Conservation (phyloP, 2,888 invertebrate genomes). For the Synanthedon tipuliformis region DNA sequence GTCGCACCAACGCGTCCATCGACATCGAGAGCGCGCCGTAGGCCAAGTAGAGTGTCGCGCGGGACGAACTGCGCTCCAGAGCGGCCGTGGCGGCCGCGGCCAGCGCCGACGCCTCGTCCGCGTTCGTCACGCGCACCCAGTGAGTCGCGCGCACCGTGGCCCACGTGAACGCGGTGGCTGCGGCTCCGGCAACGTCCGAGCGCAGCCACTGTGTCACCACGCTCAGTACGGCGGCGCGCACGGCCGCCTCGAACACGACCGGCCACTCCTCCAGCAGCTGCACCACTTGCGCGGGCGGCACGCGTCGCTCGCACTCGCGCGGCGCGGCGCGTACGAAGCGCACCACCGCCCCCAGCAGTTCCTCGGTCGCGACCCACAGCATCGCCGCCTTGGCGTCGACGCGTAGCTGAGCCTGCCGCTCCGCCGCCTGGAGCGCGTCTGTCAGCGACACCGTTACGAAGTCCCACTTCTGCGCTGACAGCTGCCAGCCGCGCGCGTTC, state of each 20-base stretch:
- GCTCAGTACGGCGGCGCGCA: background rate
- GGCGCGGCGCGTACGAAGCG: background rate
- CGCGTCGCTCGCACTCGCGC: background rate
- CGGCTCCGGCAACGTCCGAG: slow-evolving; percentile 53
- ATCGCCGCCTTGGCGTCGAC: background rate
- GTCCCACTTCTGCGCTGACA: background rate
- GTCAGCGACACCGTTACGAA: background rate
- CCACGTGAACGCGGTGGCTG: slow-evolving; percentile 65
- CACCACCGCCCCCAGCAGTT: background rate
- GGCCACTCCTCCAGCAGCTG: background rate
- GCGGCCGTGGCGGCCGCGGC: slow-evolving; percentile 82
- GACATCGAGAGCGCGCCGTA: background rate
- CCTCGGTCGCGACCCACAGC: slow-evolving; percentile 13
- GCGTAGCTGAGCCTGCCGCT: background rate
- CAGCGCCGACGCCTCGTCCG: slow-evolving; percentile 24
- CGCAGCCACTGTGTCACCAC: slow-evolving; percentile 5
- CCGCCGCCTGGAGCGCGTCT: background rate
- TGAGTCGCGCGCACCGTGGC: slow-evolving; percentile 72
- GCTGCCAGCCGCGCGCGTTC: background rate
- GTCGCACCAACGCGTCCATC: too few species aligned
- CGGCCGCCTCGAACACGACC: background rate
- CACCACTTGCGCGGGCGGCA: background rate
- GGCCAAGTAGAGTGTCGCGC: background rate
- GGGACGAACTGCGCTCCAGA: slow-evolving; percentile 9
- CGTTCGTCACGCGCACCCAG: slow-evolving; percentile 55